Base-by-base conservation (phyloP, 2,888 invertebrate genomes). In the Strigamia crassipes region DNA sequence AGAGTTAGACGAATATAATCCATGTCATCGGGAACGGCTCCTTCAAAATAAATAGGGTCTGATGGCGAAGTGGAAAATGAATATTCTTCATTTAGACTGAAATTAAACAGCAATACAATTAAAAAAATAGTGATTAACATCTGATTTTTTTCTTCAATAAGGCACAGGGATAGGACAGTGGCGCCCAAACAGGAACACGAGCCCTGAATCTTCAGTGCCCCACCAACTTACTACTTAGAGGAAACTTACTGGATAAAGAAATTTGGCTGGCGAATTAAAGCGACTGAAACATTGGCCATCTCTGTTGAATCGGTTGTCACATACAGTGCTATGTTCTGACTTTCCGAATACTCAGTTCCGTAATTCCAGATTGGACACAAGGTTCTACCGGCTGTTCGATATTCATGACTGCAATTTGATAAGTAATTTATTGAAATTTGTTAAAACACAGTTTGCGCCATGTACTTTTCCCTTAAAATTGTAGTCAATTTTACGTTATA, bases 41-140 rank as follows among this genome's bases (percentile, higher is more conserved):
- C 92, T 84, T 89, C 90, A 85, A 90, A 90, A 89, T 92, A 91
- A 87, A 91, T 88, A 82, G 93, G 90, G 86, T 92, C 89, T 84
- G 91, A 88, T 9, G 92, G 91, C 5, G 90, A 88, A 21, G 91
- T 88, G 4, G 83, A 83, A 1, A 87, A 83, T 23, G 10, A 23
- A 27, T 1, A 2, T 10, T 27, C 66, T 66, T 66, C 27, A 66
- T 66, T 66, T 27, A 66, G 3, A 15, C 51, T 51, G 51, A 51
- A 51, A 51, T 51, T 51, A 18, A n/a, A n/a, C n/a, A n/a, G n/a
- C n/a, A n/a, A n/a, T n/a, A n/a, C n/a, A n/a, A n/a, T n/a, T n/a
- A n/a, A n/a, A n/a, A n/a, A n/a, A n/a, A n/a, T n/a, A n/a, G n/a
- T n/a, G n/a, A n/a, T n/a, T n/a, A n/a, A n/a, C n/a, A n/a, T n/a